phyloP scores from a whole-genome alignment of 2,797 vertebrate species.

The Ctenochaetus hawaiiensis region DNA sequence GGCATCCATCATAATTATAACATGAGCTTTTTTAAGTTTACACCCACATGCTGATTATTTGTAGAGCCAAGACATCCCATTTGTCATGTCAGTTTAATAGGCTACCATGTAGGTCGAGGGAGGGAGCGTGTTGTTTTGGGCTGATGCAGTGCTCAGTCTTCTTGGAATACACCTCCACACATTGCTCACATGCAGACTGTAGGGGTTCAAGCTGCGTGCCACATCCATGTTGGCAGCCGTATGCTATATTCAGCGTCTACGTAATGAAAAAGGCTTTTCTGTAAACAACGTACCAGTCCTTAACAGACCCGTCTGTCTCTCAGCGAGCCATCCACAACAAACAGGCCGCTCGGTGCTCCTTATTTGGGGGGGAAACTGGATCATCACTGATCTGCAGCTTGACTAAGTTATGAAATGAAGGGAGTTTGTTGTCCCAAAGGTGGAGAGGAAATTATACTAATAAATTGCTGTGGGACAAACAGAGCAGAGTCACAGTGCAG shows the following conservation, averaged over 20 bases:
- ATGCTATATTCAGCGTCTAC: not conserved
- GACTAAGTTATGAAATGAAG: slow-evolving; percentile 58
- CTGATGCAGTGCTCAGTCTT: slow-evolving; percentile 43
- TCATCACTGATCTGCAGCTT: slow-evolving; percentile 37
- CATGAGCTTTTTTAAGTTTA: slow-evolving; percentile 51
- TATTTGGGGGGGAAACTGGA: slow-evolving; percentile 26
- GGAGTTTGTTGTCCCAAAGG: slow-evolving; percentile 52
- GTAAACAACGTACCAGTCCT: slow-evolving; percentile 35
- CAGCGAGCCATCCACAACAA: slow-evolving; percentile 39
- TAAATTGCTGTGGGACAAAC: slow-evolving; percentile 70
- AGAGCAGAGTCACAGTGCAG: slow-evolving; percentile 38
- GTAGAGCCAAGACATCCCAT: slow-evolving; percentile 53
- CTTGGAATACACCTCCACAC: slow-evolving; percentile 42
- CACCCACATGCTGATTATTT: slow-evolving; percentile 66
- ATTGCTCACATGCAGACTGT: slow-evolving; percentile 30
- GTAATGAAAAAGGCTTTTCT: slow-evolving; percentile 35
- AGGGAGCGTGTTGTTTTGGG: slow-evolving; percentile 51
- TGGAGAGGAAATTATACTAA: slow-evolving; percentile 65
- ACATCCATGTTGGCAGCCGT: slow-evolving; percentile 27
- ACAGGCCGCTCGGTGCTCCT: slow-evolving; percentile 11
- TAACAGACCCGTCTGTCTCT: slow-evolving; percentile 2
- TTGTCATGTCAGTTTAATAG: slow-evolving; percentile 66
- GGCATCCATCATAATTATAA: slow-evolving; percentile 68
- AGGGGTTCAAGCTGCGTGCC: slow-evolving; percentile 31
- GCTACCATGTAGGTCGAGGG: slow-evolving; percentile 61